Conservation (phyloP, 2,888 invertebrate genomes). For the Beris morrisii region DNA sequence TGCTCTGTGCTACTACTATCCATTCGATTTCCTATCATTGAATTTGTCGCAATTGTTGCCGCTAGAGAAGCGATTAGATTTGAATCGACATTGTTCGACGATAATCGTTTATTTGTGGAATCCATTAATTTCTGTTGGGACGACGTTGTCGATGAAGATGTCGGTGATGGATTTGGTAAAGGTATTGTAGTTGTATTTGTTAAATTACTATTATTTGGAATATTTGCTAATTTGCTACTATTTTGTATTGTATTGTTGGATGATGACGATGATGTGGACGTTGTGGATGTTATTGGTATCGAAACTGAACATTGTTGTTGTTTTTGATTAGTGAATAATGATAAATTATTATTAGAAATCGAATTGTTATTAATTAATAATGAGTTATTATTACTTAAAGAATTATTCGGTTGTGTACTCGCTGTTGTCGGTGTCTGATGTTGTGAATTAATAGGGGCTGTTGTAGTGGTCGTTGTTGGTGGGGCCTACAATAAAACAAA, state of each 20-base stretch:
- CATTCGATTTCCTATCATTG: slow-evolving; percentile 29
- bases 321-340: slow-evolving; percentile 35
- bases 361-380: slow-evolving; percentile 28
- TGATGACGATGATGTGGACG: slow-evolving; percentile 45
- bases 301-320: slow-evolving; percentile 41
- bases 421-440: slow-evolving; percentile 53
- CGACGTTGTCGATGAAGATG: slow-evolving; percentile 33
- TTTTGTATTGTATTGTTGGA: slow-evolving; percentile 41
- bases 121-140: slow-evolving; percentile 33
- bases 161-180: slow-evolving; percentile 44
- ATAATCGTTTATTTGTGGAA: slow-evolving; percentile 29
- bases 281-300: slow-evolving; percentile 48
- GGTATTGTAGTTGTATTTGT: slow-evolving; percentile 37
- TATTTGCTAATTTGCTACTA: slow-evolving; percentile 36
- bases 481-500: slow-evolving; percentile 36
- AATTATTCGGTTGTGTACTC: slow-evolving; percentile 44
- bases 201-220: slow-evolving; percentile 34
- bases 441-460: slow-evolving; percentile 45
- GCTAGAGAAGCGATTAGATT: slow-evolving; percentile 18
- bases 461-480: slow-evolving; percentile 43
- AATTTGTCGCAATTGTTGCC: slow-evolving; percentile 26
- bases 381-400: slow-evolving; percentile 14
- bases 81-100: slow-evolving; percentile 22
- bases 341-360: slow-evolving; percentile 33
- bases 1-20: slow-evolving; percentile 12